phyloP scores from a whole-genome alignment of 2,797 vertebrate genomes.

The Macroramphosus scolopax region DNA sequence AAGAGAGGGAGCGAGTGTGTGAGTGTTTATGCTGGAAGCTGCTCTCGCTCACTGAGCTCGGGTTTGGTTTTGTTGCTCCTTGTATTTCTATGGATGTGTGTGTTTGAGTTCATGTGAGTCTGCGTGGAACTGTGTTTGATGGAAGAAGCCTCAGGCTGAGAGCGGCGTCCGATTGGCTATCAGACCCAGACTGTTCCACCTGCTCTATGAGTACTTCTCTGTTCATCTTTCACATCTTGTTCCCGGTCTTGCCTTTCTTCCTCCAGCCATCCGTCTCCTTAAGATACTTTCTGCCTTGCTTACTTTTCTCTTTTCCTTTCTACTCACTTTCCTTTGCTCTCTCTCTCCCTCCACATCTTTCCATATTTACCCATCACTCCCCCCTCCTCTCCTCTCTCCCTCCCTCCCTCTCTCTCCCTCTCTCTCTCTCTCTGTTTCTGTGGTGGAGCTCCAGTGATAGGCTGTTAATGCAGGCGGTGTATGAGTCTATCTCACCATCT shows the following conservation, averaged over 20 bases:
- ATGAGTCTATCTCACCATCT: constrained; percentile 76
- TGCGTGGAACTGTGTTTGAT: constrained; percentile 37
- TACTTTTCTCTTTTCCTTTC: constrained; percentile 38
- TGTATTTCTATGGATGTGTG: constrained; percentile 25
- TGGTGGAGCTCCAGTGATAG: constrained; percentile 72
- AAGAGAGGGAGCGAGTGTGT: constrained; percentile 20
- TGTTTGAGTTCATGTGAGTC: constrained; percentile 12
- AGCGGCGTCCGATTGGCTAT: constrained; percentile 37
- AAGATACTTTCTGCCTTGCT: constrained; percentile 39
- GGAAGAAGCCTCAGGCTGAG: constrained; percentile 30
- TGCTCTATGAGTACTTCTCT: constrained; percentile 18
- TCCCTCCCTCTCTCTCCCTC: constrained; percentile 12
- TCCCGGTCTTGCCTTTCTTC: constrained; percentile 24
- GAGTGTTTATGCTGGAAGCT: constrained; percentile 67
- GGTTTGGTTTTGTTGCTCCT: constrained; percentile 50
- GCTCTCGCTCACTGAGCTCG: constrained; percentile 50
- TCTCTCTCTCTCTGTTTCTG: constrained; percentile 44
- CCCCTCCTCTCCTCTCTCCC: constrained; percentile 12
- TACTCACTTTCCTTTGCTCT: constrained; percentile 35
- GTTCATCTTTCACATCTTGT: constrained; percentile 28
- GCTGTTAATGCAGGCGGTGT: constrained; percentile 74
- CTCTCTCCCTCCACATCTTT: constrained; percentile 60
- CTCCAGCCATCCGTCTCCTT: constrained; percentile 37
- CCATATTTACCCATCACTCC: constrained; percentile 64
- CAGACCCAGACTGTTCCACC: constrained; percentile 40